Percentiles rank a stretch among this genome's conserved stretches.
These are phyloP conservation scores for Apodemia duryi DNA, from an alignment of 2,888 invertebrate genomes.

Conservation along the genomic window DNA sequence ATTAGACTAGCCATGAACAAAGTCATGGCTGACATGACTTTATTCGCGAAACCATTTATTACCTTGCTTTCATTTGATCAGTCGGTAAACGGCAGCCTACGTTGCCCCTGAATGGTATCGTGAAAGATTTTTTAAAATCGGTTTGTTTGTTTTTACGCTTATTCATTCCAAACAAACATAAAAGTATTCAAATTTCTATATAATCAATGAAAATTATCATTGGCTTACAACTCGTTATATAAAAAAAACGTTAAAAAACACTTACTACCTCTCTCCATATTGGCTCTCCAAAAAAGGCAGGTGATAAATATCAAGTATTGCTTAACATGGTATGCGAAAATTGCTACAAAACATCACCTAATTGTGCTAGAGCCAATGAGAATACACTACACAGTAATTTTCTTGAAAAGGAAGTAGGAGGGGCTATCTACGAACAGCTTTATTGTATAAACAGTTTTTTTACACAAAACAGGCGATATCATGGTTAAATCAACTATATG, in stretches of 20 bases:
- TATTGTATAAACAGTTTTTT: neutral
- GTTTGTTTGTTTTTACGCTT: no score
- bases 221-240: neutral
- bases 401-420: slow-evolving; percentile 54
- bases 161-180: no score
- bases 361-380: slow-evolving; percentile 32
- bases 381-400: slow-evolving; percentile 31
- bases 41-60: no score
- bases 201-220: neutral
- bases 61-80: no score
- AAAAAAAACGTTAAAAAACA: neutral
- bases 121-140: no score
- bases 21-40: no score
- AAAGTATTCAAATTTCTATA: no score
- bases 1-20: no score
- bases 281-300: slow-evolving; percentile 38
- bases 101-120: no score
- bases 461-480: neutral
- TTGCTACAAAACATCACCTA: slow-evolving; percentile 32
- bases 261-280: slow-evolving; percentile 15
- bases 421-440: slow-evolving; percentile 25
- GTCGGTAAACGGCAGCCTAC: no score
- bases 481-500: neutral
- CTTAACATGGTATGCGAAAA: slow-evolving; percentile 54
- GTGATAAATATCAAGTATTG: slow-evolving; percentile 24